Percentiles rank a stretch among this genome's conserved stretches.
Conservation (phyloP, 2,888 invertebrate species). For the Oscheius sp. region DNA sequence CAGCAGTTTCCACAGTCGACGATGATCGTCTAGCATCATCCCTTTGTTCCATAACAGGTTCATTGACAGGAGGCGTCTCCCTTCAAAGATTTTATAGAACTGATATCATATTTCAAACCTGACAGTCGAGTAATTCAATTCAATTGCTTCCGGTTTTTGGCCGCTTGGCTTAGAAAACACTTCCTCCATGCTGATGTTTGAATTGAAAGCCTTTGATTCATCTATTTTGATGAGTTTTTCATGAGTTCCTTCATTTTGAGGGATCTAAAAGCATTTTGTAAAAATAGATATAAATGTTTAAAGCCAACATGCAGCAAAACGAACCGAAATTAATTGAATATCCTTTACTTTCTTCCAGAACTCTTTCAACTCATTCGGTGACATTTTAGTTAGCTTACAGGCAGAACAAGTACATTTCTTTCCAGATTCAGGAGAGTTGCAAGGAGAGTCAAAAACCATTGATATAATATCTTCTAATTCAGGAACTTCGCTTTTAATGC, state of each 20-base stretch:
- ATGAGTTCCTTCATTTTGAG: not conserved
- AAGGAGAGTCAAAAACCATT: conserved; percentile 5
- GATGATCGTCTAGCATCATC: not conserved
- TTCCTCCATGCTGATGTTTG: too few species aligned
- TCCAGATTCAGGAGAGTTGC: not conserved
- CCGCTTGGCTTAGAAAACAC: too few species aligned
- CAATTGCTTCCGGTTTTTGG: too few species aligned
- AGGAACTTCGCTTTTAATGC: not conserved
- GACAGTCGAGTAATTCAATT: too few species aligned
- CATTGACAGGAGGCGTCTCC: not conserved
- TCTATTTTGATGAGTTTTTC: not conserved
- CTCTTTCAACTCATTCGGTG: conserved; percentile 2
- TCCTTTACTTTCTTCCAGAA: not conserved
- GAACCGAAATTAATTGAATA: too few species aligned
- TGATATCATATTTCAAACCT: too few species aligned
- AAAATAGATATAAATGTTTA: not conserved
- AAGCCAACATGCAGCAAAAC: too few species aligned
- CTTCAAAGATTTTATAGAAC: not conserved
- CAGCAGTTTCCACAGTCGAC: not conserved
- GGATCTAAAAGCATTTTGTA: not conserved
- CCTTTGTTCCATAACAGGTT: not conserved
- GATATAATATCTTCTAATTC: not conserved
- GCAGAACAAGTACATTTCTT: conserved; percentile 18
- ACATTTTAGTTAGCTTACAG: conserved; percentile 9
- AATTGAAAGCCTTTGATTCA: not conserved